Evolutionary conservation across 2,888 invertebrate species (phyloP), one percentile per base, ranked within the genome.

Genomic region (Dromius quadrimaculatus): DNA sequence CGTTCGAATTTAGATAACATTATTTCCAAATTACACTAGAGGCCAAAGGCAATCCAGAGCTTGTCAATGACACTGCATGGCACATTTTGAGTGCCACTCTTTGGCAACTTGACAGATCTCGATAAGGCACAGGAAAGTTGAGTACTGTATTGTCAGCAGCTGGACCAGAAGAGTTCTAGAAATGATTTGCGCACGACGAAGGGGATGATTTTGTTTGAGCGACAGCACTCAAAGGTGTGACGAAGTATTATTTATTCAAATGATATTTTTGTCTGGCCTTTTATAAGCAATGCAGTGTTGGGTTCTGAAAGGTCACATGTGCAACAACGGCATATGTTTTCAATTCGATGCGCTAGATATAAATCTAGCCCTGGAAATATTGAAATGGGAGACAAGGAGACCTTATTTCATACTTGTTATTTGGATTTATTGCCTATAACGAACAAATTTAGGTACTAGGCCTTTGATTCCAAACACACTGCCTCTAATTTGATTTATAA

Each of bases 71-170:
- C 79, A 76, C 79, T 76, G 74, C 78, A 76, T 76, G 79, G 76
- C 77, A 77, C 76, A 76, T 77, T 75, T 78, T 72, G 75, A 80
- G 79, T 73, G 74, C 77, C 78, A 76, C 80, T 80, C 77, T 73
- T 78, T 76, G 79, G 78, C 79, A 77, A 79, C 80, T 80, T 78
- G 79, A 79, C 75, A 77, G 74, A 80, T 80, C 79, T 79, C 78
- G 80, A 80, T 80, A 79, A 79, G 78, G 77, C 61, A 45, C 45
- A 22, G n/a, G 34, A 41, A 34, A 41, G 41, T 54, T 63, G 71
- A 63, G 54, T 71, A 54, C 57, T 36, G 23, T 50, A 71, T 71
- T 71, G 71, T 68, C 45, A 68, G 38, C 57, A 54, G 57, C 6
- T 50, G 54, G 50, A 28, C 50, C 50, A 54, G 28, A n/a, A 1